Base-by-base conservation (phyloP, 2,113 vertebrate genomes). In the Caloenas nicobarica region DNA sequence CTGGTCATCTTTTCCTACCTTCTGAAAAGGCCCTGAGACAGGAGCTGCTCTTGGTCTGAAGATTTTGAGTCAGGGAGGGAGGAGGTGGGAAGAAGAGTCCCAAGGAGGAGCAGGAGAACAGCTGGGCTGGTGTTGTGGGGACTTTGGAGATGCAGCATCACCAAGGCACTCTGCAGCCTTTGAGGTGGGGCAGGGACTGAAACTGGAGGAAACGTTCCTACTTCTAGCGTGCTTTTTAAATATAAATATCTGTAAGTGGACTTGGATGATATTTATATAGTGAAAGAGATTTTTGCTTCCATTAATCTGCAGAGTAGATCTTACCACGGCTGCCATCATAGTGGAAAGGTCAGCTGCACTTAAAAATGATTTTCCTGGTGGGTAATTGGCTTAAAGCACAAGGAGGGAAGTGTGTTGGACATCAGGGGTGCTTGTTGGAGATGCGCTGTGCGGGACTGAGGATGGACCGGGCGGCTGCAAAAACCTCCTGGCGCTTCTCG, bases 381-480 rank as follows among this genome's bases (percentile, higher is more conserved):
- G 21, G 57, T 38, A 57, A 54, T 17, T 8, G 3, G 18, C 25
- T 10, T 44, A 44, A 19, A 44, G 44, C 40, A 19, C 44, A 44
- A 44, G 44, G 18, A 44, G 44, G 44, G 34, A 16, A n/a, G 6
- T 13, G 7, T 1, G 0, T 0, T 6, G 69, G 23, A 5, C 17
- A 1, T 11, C 1, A 14, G 0, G 88, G 60, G 36, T 24, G 36
- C 34, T 44, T 3, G 1, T 1, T 40, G 84, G 57, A 61, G 87
- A 4, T 29, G 33, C 42, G 33, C 46, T 2, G 1, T 13, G 62
- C 58, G 70, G 21, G 14, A 0, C 34, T 29, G 50, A 2, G 54
- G 76, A 4, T 2, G 83, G 66, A 5, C 68, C 21, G 8, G 11
- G 0, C 28, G 65, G 21, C 38, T 34, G 24, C 1, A 17, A 42